A percentile compares a stretch with the other conserved stretches of the same genome.
Evolutionary conservation across 1,140 invertebrate genomes (phyloP).

Genomic region (Drosophila dunni): DNA sequence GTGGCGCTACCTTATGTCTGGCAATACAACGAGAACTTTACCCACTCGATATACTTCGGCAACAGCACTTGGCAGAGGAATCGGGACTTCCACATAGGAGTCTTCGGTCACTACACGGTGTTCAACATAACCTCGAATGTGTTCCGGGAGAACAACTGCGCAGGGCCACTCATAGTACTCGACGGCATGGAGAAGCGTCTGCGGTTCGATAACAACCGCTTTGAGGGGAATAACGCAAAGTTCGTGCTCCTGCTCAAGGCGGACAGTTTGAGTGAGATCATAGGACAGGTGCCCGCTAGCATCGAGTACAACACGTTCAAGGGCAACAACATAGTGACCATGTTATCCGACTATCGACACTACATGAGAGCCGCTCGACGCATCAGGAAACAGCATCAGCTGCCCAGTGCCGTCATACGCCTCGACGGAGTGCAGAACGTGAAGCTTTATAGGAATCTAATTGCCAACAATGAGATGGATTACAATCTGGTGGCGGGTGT

Average conservation of each 20-base stretch:
- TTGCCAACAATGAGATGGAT: slow-evolving; percentile 94
- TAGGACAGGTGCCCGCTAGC: slow-evolving; percentile 92
- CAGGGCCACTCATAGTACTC: slow-evolving; percentile 92
- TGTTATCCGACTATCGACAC: slow-evolving; percentile 59
- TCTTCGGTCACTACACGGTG: slow-evolving; percentile 96
- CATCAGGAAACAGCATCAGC: slow-evolving; percentile 66
- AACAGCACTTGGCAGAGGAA: slow-evolving; percentile 95
- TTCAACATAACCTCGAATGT: slow-evolving; percentile 93
- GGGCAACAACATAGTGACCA: slow-evolving; percentile 87
- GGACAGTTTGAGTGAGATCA: slow-evolving; percentile 96
- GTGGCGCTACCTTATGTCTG: slow-evolving; percentile 95
- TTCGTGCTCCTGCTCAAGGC: slow-evolving; percentile 95
- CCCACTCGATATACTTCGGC: slow-evolving; percentile 93
- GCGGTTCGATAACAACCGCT: slow-evolving; percentile 90
- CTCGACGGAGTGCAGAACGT: slow-evolving; percentile 98
- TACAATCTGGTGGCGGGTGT: slow-evolving; percentile 98
- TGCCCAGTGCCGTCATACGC: slow-evolving; percentile 93
- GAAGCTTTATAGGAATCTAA: slow-evolving; percentile 94
- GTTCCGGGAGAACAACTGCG: slow-evolving; percentile 94
- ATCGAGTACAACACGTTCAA: slow-evolving; percentile 92
- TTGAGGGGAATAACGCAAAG: slow-evolving; percentile 93
- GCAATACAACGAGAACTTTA: slow-evolving; percentile 97
- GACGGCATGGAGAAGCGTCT: slow-evolving; percentile 99
- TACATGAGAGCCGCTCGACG: slow-evolving; percentile 57
- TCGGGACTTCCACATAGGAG: slow-evolving; percentile 91